Percentiles rank a stretch among this genome's conserved stretches.
Conservation (phyloP, 2,797 vertebrate species). For the Babyrousa celebensis region DNA sequence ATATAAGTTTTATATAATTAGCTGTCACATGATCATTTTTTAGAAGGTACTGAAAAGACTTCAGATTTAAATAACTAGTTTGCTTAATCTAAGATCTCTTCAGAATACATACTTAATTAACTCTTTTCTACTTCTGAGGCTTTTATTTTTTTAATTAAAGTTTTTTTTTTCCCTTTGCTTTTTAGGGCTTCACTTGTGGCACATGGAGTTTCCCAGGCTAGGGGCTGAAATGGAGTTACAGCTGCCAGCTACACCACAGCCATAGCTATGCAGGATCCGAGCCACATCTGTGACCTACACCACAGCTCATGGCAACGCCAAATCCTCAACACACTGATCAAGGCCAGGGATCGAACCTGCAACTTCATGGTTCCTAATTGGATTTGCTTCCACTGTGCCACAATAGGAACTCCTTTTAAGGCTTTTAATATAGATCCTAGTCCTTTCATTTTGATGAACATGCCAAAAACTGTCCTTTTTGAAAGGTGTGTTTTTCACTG, state of each 20-base stretch:
- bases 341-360: no score
- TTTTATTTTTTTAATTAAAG: not conserved
- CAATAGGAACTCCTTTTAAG: not conserved
- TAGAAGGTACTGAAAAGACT: constrained; percentile 55
- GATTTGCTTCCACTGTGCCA: no score
- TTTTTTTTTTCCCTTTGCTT: no score
- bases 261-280: no score
- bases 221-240: no score
- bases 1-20: constrained; percentile 71
- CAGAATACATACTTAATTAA: not conserved
- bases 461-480: constrained; percentile 11
- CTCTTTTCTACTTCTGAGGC: constrained; percentile 4
- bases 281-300: no score
- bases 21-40: constrained; percentile 42
- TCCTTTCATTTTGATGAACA: not conserved
- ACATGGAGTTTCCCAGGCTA: no score
- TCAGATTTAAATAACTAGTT: constrained; percentile 55
- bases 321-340: no score
- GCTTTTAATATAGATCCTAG: not conserved
- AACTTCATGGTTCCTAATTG: no score
- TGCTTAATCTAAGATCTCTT: constrained; percentile 12
- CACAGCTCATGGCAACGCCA: no score
- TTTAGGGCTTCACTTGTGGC: no score
- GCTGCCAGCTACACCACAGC: no score
- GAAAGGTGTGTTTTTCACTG: not conserved